These are phyloP conservation scores for Formica aserva DNA, from an alignment of 2,888 invertebrate species.

Conservation along the genomic window DNA sequence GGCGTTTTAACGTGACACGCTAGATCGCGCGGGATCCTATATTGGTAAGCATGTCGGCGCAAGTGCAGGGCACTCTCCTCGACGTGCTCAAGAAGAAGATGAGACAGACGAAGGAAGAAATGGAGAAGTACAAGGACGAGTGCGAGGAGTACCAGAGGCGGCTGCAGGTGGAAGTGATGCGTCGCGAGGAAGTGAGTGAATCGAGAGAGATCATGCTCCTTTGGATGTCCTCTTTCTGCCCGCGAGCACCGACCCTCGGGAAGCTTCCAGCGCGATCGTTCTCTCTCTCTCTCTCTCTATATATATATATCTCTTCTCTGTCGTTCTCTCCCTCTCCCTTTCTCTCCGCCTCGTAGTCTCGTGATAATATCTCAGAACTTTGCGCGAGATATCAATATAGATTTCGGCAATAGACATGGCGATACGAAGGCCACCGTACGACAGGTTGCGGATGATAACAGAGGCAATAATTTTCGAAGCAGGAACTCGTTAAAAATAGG, in stretches of 20 bases:
- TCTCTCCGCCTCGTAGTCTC: conserved; percentile 4
- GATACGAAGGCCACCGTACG: conserved; percentile 5
- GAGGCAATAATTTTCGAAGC: neutral
- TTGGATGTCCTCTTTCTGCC: conserved; percentile 6
- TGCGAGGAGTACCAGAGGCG: conserved; percentile 98
- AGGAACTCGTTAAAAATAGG: too few relatives aligned
- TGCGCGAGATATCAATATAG: conserved; percentile 21
- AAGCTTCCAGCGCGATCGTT: conserved; percentile 25
- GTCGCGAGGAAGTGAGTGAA: conserved; percentile 98
- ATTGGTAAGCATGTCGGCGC: conserved; percentile 91
- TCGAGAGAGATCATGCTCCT: conserved; percentile 19
- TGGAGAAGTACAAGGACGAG: conserved; percentile 99
- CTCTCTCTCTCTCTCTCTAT: conserved; percentile 7
- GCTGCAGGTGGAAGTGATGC: conserved; percentile 97
- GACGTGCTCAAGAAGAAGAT: conserved; percentile 99
- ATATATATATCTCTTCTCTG: neutral
- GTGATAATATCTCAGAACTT: conserved; percentile 20
- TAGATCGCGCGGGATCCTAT: conserved; percentile 55
- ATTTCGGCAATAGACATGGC: conserved; percentile 14
- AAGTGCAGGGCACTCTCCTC: conserved; percentile 96
- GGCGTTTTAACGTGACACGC: conserved; percentile 58
- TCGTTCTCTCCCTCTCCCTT: neutral
- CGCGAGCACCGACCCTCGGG: conserved; percentile 29
- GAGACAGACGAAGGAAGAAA: conserved; percentile 99
- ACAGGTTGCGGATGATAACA: neutral